Evolutionary conservation across 2,888 invertebrate species (phyloP).

Genomic region (Lepidochrysops patricia): DNA sequence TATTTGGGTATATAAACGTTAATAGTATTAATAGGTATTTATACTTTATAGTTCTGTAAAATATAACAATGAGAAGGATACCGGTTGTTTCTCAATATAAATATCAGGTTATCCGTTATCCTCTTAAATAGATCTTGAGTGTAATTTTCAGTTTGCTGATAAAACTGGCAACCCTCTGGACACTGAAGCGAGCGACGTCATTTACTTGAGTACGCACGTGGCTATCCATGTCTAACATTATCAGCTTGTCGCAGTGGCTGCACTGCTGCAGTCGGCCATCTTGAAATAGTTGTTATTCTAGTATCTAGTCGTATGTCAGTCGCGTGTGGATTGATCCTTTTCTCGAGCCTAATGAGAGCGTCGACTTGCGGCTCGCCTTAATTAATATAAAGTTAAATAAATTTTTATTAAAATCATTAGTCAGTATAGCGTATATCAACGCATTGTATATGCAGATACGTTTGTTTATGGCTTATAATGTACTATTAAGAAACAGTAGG

Average conservation of each 20-base stretch:
- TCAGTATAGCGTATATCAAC: too few species aligned
- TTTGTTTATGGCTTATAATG: neutral
- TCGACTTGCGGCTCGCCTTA: neutral
- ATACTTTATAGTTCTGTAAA: too few species aligned
- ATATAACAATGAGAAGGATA: too few species aligned
- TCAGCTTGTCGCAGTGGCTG: slow-evolving; percentile 41
- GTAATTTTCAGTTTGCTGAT: neutral
- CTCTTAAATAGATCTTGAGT: neutral
- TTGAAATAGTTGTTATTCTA: slow-evolving; percentile 53
- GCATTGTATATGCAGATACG: neutral
- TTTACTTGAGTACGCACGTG: slow-evolving; percentile 44
- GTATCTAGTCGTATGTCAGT: slow-evolving; percentile 29
- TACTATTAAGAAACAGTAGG: neutral
- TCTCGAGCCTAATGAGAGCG: slow-evolving; percentile 13
- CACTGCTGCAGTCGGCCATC: slow-evolving; percentile 51
- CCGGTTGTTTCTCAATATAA: too few species aligned
- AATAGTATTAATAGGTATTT: too few species aligned
- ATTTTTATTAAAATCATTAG: too few species aligned
- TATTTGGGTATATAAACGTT: too few species aligned
- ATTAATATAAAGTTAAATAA: neutral
- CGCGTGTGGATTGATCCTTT: slow-evolving; percentile 17
- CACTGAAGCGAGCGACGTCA: slow-evolving; percentile 20
- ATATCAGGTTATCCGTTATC: neutral
- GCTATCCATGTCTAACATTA: slow-evolving; percentile 42
- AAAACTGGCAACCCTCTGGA: slow-evolving; percentile 20